Evolutionary conservation across 2,113 vertebrate species (phyloP), one percentile per base, ranked within the genome.

Genomic region (Campylomormyrus tamandua): DNA sequence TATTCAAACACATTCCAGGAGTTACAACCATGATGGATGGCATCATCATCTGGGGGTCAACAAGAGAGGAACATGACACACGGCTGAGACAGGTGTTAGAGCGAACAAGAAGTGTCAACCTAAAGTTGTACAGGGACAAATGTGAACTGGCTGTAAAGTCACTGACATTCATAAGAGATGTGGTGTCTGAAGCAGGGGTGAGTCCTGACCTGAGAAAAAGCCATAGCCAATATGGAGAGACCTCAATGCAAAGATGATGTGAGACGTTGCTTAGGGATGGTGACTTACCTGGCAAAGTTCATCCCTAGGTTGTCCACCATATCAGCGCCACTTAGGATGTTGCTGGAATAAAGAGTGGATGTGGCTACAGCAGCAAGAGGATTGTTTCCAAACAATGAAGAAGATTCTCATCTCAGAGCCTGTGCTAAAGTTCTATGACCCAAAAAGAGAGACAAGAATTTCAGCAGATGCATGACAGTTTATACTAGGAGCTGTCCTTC

Each of bases 121-220:
- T 24, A 21, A 92, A 89, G 42, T 42, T 91, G 2, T 89, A 91
- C 87, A 92, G 42, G 39, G 86, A 91, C 1, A 91, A 92, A 91
- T 92, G 90, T 83, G 58, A 91, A 49, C 62, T 91, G 62, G 92
- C 9, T 15, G 89, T 90, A 4, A 89, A 89, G 24, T 21, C 9
- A 15, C 50, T 90, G 52, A 91, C 91, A n/a, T 91, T 91, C 49
- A 10, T 90, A 11, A 88, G 89, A 83, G 91, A 92, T 89, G 90
- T 90, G 6, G 17, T 92, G 19, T 90, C 85, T 50, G 90, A 87
- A 48, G 89, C 89, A 1, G 90, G 90, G 0, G 80, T 91, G 0
- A 89, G 19, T 17, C 84, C 89, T 62, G 89, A 92, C 83, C 90
- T 45, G 17, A 91, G 70, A 50, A 92, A 92, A 58, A 91, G 91